Percentiles rank a stretch among this genome's conserved stretches.
Conservation (phyloP, 2,113 vertebrate genomes). For the Hepsetus odoe region DNA sequence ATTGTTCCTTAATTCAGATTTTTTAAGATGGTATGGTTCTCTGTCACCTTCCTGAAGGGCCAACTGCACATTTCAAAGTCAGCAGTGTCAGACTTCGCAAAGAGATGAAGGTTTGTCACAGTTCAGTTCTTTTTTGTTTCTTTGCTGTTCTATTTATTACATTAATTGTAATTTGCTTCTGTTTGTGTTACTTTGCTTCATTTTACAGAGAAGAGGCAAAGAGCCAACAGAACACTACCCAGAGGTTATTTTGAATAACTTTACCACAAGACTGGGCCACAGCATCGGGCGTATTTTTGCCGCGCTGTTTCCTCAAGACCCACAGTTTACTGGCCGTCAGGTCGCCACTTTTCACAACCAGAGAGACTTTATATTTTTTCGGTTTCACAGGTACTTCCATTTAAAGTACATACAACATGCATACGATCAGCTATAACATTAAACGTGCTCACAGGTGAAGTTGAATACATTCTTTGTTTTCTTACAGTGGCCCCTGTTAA, state of each 20-base stretch:
- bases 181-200: not conserved
- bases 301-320: slow-evolving; percentile 92
- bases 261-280: slow-evolving; percentile 92
- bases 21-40: slow-evolving; percentile 90
- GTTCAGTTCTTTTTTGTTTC: not conserved
- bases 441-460: not conserved
- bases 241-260: slow-evolving; percentile 96
- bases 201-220: slow-evolving; percentile 85
- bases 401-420: too few species aligned
- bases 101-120: slow-evolving; percentile 86
- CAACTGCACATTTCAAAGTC: slow-evolving; percentile 97
- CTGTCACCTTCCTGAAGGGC: slow-evolving; percentile 93
- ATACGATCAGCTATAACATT: too few species aligned
- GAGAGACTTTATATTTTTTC: slow-evolving; percentile 95
- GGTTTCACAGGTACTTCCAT: slow-evolving; percentile 88
- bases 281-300: slow-evolving; percentile 90
- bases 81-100: slow-evolving; percentile 93
- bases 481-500: not conserved
- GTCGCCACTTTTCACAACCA: slow-evolving; percentile 98
- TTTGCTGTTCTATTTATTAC: not conserved
- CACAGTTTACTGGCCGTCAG: slow-evolving; percentile 93
- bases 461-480: not conserved
- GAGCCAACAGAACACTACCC: slow-evolving; percentile 88
- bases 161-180: not conserved
- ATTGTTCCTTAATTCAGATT: slow-evolving; percentile 71